These are phyloP conservation scores for Polypedilum pembai DNA, from an alignment of 1,140 invertebrate species.

Conservation along the genomic window DNA sequence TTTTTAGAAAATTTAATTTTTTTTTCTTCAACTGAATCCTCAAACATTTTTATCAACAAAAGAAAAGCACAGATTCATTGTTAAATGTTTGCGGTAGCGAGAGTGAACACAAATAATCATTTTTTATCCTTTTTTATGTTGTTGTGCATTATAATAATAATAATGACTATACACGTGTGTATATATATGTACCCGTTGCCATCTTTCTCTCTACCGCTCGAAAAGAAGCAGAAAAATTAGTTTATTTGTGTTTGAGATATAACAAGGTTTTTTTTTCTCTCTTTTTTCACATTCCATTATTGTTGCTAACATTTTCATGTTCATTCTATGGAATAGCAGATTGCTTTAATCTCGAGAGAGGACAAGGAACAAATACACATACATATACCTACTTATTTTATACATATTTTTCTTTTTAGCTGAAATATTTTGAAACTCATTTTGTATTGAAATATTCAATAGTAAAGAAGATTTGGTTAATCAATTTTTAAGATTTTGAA, in stretches of 20 bases:
- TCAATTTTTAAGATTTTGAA: no score
- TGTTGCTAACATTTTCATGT: not conserved
- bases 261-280: not conserved
- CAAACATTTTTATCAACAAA: not conserved
- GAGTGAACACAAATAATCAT: not conserved
- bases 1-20: not conserved
- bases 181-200: not conserved
- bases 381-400: not conserved
- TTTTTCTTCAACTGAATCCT: not conserved
- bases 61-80: not conserved
- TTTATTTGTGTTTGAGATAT: conserved; percentile 14
- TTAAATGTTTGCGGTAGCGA: conserved; percentile 6
- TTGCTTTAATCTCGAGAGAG: conserved; percentile 11
- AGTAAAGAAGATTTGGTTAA: no score
- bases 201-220: not conserved
- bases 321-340: not conserved
- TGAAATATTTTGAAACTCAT: no score
- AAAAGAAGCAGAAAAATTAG: not conserved
- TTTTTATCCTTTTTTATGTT: conserved; percentile 22
- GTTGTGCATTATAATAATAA: conserved; percentile 14
- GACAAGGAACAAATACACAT: not conserved
- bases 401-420: no score
- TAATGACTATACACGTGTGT: not conserved
- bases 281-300: not conserved
- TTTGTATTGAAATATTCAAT: no score